These are phyloP conservation scores for Euura saliciscinereae DNA, from an alignment of 1,140 invertebrate genomes.

Conservation along the genomic window DNA sequence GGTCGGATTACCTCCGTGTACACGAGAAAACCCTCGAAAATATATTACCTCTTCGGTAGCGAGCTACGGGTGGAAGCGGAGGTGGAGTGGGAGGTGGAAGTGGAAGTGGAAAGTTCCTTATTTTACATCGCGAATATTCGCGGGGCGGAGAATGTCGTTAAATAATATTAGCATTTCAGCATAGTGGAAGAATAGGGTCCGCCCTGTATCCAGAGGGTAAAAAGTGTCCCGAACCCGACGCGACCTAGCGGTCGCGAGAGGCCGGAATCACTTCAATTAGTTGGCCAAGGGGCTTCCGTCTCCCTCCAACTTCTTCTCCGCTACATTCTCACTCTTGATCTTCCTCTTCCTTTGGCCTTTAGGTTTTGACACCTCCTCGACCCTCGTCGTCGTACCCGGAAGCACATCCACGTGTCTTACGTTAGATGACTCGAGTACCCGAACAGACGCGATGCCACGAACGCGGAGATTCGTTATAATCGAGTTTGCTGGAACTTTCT, in stretches of 20 bases:
- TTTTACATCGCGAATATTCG: background rate
- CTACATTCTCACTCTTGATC: background rate
- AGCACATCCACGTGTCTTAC: background rate
- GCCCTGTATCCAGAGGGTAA: background rate
- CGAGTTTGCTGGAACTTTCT: background rate
- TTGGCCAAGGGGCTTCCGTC: background rate
- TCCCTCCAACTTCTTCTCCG: background rate
- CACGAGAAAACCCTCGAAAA: background rate
- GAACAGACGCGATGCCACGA: background rate
- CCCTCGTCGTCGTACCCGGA: background rate
- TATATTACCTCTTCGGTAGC: background rate
- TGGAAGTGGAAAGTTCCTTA: background rate
- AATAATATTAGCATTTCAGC: background rate
- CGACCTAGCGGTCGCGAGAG: background rate
- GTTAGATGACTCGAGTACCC: background rate
- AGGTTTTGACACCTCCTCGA: background rate
- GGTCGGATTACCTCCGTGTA: background rate
- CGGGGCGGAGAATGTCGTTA: background rate
- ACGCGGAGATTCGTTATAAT: constrained; percentile 2
- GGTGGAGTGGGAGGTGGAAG: background rate
- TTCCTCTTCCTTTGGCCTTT: background rate
- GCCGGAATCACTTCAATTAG: background rate
- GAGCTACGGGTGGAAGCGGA: background rate
- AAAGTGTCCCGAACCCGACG: background rate
- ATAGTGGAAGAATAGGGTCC: background rate